Evolutionary conservation across 2,888 invertebrate genomes (phyloP).

Genomic region (Allacma fusca): DNA sequence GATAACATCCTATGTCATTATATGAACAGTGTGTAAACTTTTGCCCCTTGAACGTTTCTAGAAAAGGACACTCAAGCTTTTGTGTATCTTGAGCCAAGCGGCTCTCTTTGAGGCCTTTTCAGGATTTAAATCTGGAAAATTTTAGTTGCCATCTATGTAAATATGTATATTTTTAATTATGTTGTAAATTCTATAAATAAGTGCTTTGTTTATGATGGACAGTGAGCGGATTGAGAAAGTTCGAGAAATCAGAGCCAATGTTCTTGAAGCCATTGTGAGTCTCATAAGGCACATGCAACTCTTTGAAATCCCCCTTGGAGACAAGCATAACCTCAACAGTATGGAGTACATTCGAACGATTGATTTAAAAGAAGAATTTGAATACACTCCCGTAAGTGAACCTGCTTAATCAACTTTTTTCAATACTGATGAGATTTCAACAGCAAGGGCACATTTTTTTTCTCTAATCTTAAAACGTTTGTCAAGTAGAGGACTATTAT

Average conservation of each 20-base stretch:
- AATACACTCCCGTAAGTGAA: constrained; percentile 52
- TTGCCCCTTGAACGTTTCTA: too few species aligned
- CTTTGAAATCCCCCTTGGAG: constrained; percentile 66
- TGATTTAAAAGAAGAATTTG: constrained; percentile 49
- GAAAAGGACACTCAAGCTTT: too few species aligned
- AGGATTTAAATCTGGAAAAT: too few species aligned
- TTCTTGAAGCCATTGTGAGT: constrained; percentile 78
- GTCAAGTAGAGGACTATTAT: not conserved
- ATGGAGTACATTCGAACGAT: constrained; percentile 62
- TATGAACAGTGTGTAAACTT: too few species aligned
- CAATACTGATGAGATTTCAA: not conserved
- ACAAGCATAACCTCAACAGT: constrained; percentile 67
- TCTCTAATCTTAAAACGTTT: constrained; percentile 11
- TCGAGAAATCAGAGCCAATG: constrained; percentile 74
- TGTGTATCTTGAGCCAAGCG: too few species aligned
- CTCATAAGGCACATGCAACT: constrained; percentile 70
- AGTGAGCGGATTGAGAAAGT: constrained; percentile 76
- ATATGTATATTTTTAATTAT: too few species aligned
- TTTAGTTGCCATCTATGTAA: too few species aligned
- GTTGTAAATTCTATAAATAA: too few species aligned
- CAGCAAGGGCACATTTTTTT: not conserved
- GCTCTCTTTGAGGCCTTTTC: too few species aligned
- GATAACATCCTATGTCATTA: not conserved
- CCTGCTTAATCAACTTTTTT: not conserved
- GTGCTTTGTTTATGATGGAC: constrained; percentile 55